These are phyloP conservation scores for Dascyllus trimaculatus DNA, from an alignment of 2,113 vertebrate genomes.

Conservation along the genomic window DNA sequence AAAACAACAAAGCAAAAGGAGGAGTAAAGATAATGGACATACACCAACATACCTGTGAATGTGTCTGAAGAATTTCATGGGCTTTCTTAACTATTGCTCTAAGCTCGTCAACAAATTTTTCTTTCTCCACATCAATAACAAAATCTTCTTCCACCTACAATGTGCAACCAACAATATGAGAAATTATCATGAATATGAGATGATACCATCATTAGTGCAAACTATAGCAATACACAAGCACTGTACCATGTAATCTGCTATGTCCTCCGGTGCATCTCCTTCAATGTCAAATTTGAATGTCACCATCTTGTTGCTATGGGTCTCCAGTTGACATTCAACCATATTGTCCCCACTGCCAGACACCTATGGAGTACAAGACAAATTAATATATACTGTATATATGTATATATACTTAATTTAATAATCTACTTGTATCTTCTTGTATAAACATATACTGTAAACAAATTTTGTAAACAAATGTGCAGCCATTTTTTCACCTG, in stretches of 20 bases:
- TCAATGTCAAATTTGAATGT: slow-evolving; percentile 95
- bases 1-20: not conserved
- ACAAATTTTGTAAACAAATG: not conserved
- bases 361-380: slow-evolving; percentile 80
- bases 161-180: slow-evolving; percentile 13
- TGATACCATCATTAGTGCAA: not conserved
- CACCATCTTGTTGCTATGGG: slow-evolving; percentile 96
- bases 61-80: slow-evolving; percentile 87
- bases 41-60: slow-evolving; percentile 73
- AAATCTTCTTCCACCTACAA: slow-evolving; percentile 92
- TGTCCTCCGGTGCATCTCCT: slow-evolving; percentile 94
- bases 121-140: slow-evolving; percentile 91
- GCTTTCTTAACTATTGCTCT: slow-evolving; percentile 87
- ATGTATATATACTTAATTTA: not conserved
- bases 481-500: slow-evolving; percentile 80
- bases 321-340: slow-evolving; percentile 95
- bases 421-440: slow-evolving; percentile 3
- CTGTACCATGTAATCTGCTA: slow-evolving; percentile 92
- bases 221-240: not conserved
- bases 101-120: slow-evolving; percentile 91
- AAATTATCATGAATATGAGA: not conserved
- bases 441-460: not conserved
- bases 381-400: too few relatives aligned
- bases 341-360: slow-evolving; percentile 92
- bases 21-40: not conserved